Base-by-base conservation (phyloP, 92 coral and sea anemone genomes). In the Parazoanthus darwini region DNA sequence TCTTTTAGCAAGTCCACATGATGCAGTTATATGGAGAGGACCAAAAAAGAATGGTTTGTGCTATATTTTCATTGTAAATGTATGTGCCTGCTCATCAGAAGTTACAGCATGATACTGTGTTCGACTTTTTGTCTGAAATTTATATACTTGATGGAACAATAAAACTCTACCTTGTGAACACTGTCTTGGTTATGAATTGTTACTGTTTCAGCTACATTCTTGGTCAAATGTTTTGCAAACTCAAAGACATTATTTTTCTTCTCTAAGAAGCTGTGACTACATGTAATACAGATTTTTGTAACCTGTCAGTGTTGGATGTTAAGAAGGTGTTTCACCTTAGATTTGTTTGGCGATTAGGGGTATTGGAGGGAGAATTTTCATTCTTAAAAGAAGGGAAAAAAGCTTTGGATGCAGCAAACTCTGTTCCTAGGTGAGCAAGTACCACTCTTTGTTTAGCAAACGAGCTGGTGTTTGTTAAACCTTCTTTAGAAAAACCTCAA, bases 1-100 rank as follows among this genome's bases (percentile, higher is more conserved):
- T 92, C 94, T 97, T n/a, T 88, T 97, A 22, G 97, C 94, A 78
- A 95, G 91, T 82, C 98, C 94, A 37, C 93, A 94, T 85, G 99
- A 97, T 94, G 99, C 99, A 23, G 95, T 97, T 42, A 96, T 97
- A 22, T 97, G 99, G 99, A 94, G 99, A 91, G 99, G 99, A 82
- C 99, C 99, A 36, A 97, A 97, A 94, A 97, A 97, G 92, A 97
- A 97, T 94, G 99, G 99, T 97, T 77, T 46, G 38, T 80, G 25
- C 22, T 0, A 20, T n/a, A n/a, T n/a, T 46, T 51, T 38, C 44
- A 77, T 42, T 39, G 29, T 77, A 43, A 29, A 29, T 29, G 33
- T 29, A 29, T 29, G 33, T 29, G 33, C 33, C 33, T 29, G 33
- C 70, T 22, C n/a, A 63, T 63, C 70, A 9, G 22, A 2, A 63